Conservation (phyloP, 2,888 invertebrate genomes). For the Nesidiocoris tenuis region DNA sequence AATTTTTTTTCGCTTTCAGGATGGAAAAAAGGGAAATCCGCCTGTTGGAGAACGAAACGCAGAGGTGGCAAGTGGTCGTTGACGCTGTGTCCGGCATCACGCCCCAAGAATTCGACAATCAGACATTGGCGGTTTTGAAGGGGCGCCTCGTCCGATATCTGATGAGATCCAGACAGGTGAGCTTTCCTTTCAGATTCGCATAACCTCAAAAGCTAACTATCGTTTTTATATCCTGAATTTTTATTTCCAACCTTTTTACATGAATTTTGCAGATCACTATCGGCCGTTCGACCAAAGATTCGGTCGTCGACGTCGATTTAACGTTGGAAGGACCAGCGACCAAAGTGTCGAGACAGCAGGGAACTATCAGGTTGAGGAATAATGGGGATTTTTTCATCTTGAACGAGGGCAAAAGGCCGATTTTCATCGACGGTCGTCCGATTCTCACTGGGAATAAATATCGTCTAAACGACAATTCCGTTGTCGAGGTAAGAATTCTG, state of each 20-base stretch:
- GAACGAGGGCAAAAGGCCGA: constrained; percentile 91
- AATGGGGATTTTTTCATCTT: constrained; percentile 93
- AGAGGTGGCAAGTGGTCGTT: constrained; percentile 89
- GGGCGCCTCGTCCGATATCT: constrained; percentile 90
- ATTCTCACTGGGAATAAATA: constrained; percentile 85
- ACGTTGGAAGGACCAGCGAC: constrained; percentile 91
- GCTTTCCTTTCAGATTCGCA: constrained; percentile 21
- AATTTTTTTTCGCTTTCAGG: no score
- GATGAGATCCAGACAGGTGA: constrained; percentile 86
- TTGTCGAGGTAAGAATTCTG: constrained; percentile 74
- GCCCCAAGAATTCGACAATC: constrained; percentile 86
- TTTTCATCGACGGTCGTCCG: constrained; percentile 91
- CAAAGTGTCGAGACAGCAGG: constrained; percentile 90
- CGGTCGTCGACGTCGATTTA: constrained; percentile 88
- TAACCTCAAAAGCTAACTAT: neutral
- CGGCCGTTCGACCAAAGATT: constrained; percentile 84
- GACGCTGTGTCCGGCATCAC: constrained; percentile 84
- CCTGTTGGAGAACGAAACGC: constrained; percentile 81
- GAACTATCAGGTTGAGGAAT: constrained; percentile 82
- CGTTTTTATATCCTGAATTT: neutral
- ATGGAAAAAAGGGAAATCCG: constrained; percentile 83
- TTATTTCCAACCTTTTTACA: constrained; percentile 23
- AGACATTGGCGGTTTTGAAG: constrained; percentile 87
- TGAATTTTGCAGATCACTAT: constrained; percentile 91
- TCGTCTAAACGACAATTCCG: constrained; percentile 87